Percentiles rank a stretch among this genome's conserved stretches.
These are phyloP conservation scores for Sipha flava DNA, from an alignment of 1,140 invertebrate genomes.

Conservation along the genomic window DNA sequence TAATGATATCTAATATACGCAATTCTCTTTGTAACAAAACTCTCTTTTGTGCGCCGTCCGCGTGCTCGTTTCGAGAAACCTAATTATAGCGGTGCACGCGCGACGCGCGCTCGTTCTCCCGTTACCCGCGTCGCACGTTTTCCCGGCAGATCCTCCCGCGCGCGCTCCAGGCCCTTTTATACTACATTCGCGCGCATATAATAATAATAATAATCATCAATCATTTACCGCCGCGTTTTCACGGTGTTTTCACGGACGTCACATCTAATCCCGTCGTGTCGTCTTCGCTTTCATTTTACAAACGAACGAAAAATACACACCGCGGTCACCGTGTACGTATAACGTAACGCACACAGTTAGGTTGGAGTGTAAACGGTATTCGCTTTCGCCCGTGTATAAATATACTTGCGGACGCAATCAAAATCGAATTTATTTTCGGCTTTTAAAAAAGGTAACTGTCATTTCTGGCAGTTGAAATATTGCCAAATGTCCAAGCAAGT, in stretches of 20 bases:
- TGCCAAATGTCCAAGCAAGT: too few species aligned
- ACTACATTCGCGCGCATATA: background rate
- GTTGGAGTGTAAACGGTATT: too few species aligned
- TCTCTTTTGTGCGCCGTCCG: background rate
- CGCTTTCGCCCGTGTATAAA: too few species aligned
- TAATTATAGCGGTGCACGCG: constrained; percentile 10
- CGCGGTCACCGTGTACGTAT: too few species aligned
- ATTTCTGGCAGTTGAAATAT: too few species aligned
- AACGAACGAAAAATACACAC: too few species aligned
- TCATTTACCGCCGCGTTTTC: background rate
- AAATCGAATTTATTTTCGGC: too few species aligned
- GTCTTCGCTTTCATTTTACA: background rate
- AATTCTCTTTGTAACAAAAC: constrained; percentile 27
- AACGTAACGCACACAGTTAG: too few species aligned
- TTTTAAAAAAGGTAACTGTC: too few species aligned
- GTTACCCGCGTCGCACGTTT: background rate
- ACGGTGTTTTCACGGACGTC: background rate
- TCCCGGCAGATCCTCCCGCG: background rate
- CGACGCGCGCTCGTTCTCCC: background rate
- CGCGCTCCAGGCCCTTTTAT: background rate
- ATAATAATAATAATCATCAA: background rate
- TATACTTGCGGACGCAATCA: too few species aligned
- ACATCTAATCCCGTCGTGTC: background rate
- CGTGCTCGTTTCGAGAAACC: constrained; percentile 10
- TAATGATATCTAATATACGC: background rate